Evolutionary conservation across 2,888 invertebrate genomes (phyloP), one percentile per base, ranked within the genome.

Genomic region (Epistrophe eligans): DNA sequence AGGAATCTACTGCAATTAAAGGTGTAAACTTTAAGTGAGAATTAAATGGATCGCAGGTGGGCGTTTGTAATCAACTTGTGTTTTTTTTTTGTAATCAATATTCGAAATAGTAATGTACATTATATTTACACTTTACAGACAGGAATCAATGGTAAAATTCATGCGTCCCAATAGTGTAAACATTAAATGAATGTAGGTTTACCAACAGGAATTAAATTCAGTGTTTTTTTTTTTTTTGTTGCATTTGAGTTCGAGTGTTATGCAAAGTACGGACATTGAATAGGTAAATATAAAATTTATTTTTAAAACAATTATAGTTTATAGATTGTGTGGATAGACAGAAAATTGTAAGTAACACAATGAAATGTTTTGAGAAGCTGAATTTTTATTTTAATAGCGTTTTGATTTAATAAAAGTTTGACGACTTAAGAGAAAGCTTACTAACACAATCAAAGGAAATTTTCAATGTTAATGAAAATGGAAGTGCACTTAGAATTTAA

Each of bases 21-120:
- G 38, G 67, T 50, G 38, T 38, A 11, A 32, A 35, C 48, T 48
- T 50, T 50, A 67, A 66, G 32, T 66, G 50, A 19, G 11, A 60
- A 64, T 50, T 13, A 40, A 60, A 40, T 40, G 62, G 50, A 38
- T 19, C 15, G 35, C 50, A 62, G 28, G 48, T 57, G 50, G 38
- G 62, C 15, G 58, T 58, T 50, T 60, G 35, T 8, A 50, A 13
- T 35, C 19, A 7, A 6, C 6, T 43, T n/a, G 24, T 35, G 55
- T 52, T 5, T 35, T 35, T 66, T 66, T 17, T 66, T 50, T 48
- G 64, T 55, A 77, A 80, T 81, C 38, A 77, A 57, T 55, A 66
- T 84, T 72, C 60, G 38, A 80, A 60, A 10, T 19, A 60, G 19
- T 19, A 79, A 72, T 52, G 24, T 7, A 24, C 2, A n/a, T 0